phyloP scores from a whole-genome alignment of 2,888 invertebrate species.

The Rhagonycha lutea region DNA sequence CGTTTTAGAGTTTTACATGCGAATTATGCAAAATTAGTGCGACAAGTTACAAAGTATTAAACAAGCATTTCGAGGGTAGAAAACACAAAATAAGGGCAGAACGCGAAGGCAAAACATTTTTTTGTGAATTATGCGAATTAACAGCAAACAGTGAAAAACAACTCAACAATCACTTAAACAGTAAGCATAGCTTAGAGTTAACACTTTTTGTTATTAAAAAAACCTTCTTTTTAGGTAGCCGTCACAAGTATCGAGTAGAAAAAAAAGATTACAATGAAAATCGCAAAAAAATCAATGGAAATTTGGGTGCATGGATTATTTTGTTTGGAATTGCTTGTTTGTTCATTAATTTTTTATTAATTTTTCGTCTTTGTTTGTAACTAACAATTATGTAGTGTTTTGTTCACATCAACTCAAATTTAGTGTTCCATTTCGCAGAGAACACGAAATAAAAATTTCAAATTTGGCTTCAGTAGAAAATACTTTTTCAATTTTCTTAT shows the following conservation, averaged over 20 bases:
- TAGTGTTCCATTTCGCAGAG: not conserved
- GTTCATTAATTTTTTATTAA: constrained; percentile 48
- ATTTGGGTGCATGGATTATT: constrained; percentile 46
- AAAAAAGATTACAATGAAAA: constrained; percentile 25
- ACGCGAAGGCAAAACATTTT: constrained; percentile 50
- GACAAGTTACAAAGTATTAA: constrained; percentile 50
- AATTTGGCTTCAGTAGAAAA: not conserved
- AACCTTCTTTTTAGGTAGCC: constrained; percentile 6
- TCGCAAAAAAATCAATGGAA: constrained; percentile 13
- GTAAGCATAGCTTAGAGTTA: constrained; percentile 40
- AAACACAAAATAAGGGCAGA: constrained; percentile 50
- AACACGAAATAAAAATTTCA: not conserved
- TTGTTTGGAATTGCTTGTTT: constrained; percentile 48
- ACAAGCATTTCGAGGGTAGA: constrained; percentile 51
- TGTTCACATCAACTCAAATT: not conserved
- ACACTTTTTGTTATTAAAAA: not conserved
- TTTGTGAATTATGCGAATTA: constrained; percentile 51
- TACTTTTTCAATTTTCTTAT: not conserved
- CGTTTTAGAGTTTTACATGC: constrained; percentile 44
- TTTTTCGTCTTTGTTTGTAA: constrained; percentile 37
- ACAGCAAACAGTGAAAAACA: constrained; percentile 53
- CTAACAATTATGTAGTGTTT: constrained; percentile 5
- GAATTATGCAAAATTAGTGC: constrained; percentile 52
- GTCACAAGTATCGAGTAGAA: constrained; percentile 18
- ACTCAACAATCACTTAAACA: constrained; percentile 51